Evolutionary conservation across 2,797 vertebrate species (phyloP), one percentile per base, ranked within the genome.

Genomic region (Artibeus lituratus): DNA sequence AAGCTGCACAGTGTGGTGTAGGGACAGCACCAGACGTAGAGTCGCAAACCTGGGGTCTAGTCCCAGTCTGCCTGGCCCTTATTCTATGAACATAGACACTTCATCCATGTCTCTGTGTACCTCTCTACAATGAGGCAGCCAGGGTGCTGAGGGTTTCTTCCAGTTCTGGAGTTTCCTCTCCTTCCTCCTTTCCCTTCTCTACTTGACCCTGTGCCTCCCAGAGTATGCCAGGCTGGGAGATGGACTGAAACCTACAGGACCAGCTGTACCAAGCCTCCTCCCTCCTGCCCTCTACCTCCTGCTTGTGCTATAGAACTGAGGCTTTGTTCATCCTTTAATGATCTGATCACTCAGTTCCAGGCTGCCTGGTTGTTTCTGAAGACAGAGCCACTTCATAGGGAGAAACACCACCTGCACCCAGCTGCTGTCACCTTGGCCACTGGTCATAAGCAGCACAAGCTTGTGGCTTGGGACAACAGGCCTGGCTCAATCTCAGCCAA

Each of bases 381-480:
- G 37, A 44, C 22, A 1, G 1, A 12, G 73, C 73, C 26, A 82
- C 81, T 15, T 87, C 65, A 49, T 22, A 3, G 49, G 76, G 76
- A 76, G 83, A 72, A 59, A 53, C 37, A 21, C 15, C 2, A 3
- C 76, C 32, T 84, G 49, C 82, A 47, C 44, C 26, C 0, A 19
- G 26, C 32, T 74, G 42, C 35, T 49, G 14, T 21, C 1, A 0
- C 9, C 18, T 22, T 19, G 65, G n/a, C 59, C 49, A 21, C 21
- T 0, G 42, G 32, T 55, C 55, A 14, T 2, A 4, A 65, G 67
- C 29, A 35, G 51, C 32, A 9, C 0, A 5, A 70, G 69, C 22
- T 4, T 5, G 21, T 12, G n/a, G 21, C 1, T 2, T 8, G n/a
- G n/a, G n/a, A 1, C 49, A 49, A 0, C 0, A 19, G 81, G 26